These are phyloP conservation scores for Thereva unica DNA, from an alignment of 2,888 invertebrate species.

Conservation along the genomic window DNA sequence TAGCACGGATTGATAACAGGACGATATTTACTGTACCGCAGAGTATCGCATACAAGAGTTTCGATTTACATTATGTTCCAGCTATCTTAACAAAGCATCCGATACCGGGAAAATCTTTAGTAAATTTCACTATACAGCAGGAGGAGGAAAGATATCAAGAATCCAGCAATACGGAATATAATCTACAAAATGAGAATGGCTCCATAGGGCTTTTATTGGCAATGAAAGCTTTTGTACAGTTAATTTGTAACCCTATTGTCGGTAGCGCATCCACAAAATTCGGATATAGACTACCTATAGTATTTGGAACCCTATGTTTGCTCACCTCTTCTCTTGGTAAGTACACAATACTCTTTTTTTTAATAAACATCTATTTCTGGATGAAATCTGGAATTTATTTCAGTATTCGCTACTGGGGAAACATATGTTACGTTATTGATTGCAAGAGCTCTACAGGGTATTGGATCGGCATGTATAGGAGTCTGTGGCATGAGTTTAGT, in stretches of 20 bases:
- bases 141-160: background rate
- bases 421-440: constrained; percentile 70
- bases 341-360: constrained; percentile 24
- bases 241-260: constrained; percentile 75
- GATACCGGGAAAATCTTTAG: constrained; percentile 55
- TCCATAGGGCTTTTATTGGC: constrained; percentile 71
- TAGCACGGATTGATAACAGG: constrained; percentile 63
- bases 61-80: constrained; percentile 47
- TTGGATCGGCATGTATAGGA: constrained; percentile 78
- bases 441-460: constrained; percentile 77
- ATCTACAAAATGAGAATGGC: constrained; percentile 66
- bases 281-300: constrained; percentile 70
- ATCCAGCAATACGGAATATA: constrained; percentile 42
- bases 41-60: constrained; percentile 52
- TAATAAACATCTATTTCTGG: constrained; percentile 5
- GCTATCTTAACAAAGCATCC: constrained; percentile 56
- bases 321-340: constrained; percentile 69
- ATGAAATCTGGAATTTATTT: constrained; percentile 10
- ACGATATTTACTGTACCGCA: constrained; percentile 48
- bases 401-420: constrained; percentile 77
- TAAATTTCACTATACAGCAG: constrained; percentile 50
- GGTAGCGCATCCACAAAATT: constrained; percentile 68
- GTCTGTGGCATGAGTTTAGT: constrained; percentile 82
- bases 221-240: constrained; percentile 79
- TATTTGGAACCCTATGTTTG: constrained; percentile 70